Evolutionary conservation across 2,113 vertebrate species (phyloP).

Genomic region (Calyptommatus sinebrachiatus): DNA sequence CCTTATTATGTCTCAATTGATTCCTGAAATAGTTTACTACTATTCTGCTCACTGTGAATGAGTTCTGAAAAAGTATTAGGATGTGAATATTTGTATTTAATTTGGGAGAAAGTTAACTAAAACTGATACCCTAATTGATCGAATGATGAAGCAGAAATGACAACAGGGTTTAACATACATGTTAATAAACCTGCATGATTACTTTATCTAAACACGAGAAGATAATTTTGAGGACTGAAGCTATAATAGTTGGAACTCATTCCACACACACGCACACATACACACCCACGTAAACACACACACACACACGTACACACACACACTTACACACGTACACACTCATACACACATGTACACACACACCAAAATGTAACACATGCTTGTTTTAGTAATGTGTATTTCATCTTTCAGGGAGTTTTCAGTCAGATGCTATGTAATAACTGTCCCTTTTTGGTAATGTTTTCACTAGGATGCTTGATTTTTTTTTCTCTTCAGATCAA

Average conservation of each 20-base stretch:
- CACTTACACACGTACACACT: too few species aligned
- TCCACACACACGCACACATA: not conserved
- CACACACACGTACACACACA: too few species aligned
- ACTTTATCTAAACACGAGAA: not conserved
- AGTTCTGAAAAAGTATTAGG: not conserved
- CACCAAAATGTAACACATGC: not conserved
- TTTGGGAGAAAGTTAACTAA: not conserved
- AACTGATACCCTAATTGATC: not conserved
- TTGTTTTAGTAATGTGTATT: conserved; percentile 29
- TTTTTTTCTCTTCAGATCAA: conserved; percentile 8
- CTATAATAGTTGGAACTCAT: conserved; percentile 38
- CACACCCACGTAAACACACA: too few species aligned
- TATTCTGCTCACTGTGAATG: not conserved
- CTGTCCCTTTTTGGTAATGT: conserved; percentile 7
- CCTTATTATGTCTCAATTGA: not conserved
- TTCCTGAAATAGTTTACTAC: too few species aligned
- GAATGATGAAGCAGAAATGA: not conserved
- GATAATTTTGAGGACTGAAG: conserved; percentile 25
- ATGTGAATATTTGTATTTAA: not conserved
- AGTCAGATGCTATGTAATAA: conserved; percentile 1
- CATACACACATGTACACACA: too few species aligned
- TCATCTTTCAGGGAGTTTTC: conserved; percentile 28
- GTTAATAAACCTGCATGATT: conserved; percentile 19
- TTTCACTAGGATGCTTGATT: not conserved
- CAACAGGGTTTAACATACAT: not conserved